phyloP scores from a whole-genome alignment of 2,797 vertebrate species.

The Eulemur mongoz region DNA sequence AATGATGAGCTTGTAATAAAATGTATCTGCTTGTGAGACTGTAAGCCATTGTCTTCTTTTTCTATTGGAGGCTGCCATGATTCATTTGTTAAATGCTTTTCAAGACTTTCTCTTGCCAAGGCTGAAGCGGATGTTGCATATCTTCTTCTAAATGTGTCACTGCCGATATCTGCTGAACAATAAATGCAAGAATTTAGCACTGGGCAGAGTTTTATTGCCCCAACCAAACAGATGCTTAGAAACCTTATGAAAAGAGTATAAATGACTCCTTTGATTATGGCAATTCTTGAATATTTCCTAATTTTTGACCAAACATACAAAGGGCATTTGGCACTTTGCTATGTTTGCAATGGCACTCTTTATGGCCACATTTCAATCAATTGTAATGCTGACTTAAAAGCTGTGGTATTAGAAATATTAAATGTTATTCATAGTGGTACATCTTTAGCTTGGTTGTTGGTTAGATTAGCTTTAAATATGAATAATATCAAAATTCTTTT shows the following conservation, averaged over 20 bases:
- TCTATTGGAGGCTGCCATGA: conserved; percentile 65
- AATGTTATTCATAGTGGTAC: background rate
- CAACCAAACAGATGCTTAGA: conserved; percentile 46
- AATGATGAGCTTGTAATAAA: conserved; percentile 64
- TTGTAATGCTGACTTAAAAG: conserved; percentile 13
- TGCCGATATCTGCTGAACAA: conserved; percentile 74
- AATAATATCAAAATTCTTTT: background rate
- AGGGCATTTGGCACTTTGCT: background rate
- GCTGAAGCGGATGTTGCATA: conserved; percentile 36
- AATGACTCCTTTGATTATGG: background rate
- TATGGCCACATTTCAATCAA: background rate
- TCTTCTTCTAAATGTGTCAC: conserved; percentile 75
- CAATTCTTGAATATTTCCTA: conserved; percentile 41
- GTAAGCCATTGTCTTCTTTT: conserved; percentile 65
- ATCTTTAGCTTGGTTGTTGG: background rate
- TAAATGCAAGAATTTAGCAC: conserved; percentile 72
- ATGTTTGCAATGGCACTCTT: background rate
- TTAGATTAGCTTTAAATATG: background rate
- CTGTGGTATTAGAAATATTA: background rate
- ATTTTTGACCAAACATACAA: background rate
- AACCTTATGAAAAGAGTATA: conserved; percentile 31
- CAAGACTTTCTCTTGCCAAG: conserved; percentile 65
- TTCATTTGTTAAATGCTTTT: conserved; percentile 72
- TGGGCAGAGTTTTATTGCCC: conserved; percentile 27
- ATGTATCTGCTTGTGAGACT: conserved; percentile 59